These are phyloP conservation scores for Chloroclystis v-ata DNA, from an alignment of 2,888 invertebrate genomes.

Conservation along the genomic window DNA sequence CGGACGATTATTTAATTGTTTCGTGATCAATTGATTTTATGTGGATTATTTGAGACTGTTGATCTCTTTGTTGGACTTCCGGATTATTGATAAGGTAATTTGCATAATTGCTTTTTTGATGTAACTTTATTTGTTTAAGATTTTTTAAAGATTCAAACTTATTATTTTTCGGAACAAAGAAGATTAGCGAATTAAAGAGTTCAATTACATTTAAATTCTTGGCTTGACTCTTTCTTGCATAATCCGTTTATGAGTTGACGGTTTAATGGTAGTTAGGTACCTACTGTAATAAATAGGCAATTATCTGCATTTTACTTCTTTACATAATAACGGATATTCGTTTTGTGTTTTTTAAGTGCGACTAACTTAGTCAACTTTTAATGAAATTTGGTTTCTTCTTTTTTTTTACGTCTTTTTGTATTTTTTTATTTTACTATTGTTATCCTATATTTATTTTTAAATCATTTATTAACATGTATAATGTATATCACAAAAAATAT, in stretches of 20 bases:
- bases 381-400: neutral
- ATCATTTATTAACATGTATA: too few species aligned
- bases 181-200: conserved; percentile 19
- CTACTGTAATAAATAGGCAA: conserved; percentile 10
- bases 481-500: too few species aligned
- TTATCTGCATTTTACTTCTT: neutral
- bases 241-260: conserved; percentile 28
- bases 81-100: conserved; percentile 45
- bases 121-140: conserved; percentile 3
- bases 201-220: conserved; percentile 17
- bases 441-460: too few species aligned
- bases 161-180: conserved; percentile 24
- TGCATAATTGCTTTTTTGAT: conserved; percentile 24
- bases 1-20: conserved; percentile 66
- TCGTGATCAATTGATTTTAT: conserved; percentile 50
- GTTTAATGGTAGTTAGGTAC: conserved; percentile 29
- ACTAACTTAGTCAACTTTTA: neutral
- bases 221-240: conserved; percentile 28
- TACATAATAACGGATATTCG: conserved; percentile 26
- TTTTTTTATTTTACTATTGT: too few species aligned
- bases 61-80: conserved; percentile 45
- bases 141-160: neutral
- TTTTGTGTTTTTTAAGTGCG: conserved; percentile 25
- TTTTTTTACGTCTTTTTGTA: too few species aligned
- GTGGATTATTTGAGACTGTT: conserved; percentile 42